Evolutionary conservation across 1,140 invertebrate genomes (phyloP), one percentile per base, ranked within the genome.

Genomic region (Zeugodacus cucurbitae): DNA sequence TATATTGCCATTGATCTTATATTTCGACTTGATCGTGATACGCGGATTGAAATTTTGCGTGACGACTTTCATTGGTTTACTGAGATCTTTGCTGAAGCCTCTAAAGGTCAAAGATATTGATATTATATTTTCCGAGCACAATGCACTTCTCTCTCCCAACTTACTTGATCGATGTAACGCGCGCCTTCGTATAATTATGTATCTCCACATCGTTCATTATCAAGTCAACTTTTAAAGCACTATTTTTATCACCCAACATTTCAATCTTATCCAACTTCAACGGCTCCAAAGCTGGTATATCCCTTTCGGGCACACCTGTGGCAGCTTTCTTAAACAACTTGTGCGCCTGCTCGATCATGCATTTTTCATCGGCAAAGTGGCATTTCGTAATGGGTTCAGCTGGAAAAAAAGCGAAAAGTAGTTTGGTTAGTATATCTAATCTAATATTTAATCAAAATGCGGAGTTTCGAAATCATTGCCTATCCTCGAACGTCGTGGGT

Each of bases 331-430:
- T 58, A 20, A 87, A 22, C 6, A 87, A 59, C 17, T 87, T 87
- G 22, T 57, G 37, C 11, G 11, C 54, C 57, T 87, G 86, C 17
- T 87, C 86, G 20, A 87, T 34, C 20, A 87, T 32, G 29, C 86
- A 87, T 64, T 87, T 87, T 26, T 87, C 86, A 22, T 87, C 86
- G 86, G 29, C 59, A 22, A 87, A 58, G 57, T 87, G 86, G n/a
- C 86, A 87, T 87, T 87, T 87, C 2, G 54, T 44, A 2, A 87
- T 34, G 54, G 86, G 86, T 14, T 29, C 54, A 22, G 86, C 86
- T 87, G 86, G 1, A 20, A 57, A 22, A 34, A 20, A 22, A n/a
- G 59, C 5, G 22, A 59, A 59, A 59, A 59, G 22, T 20, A 22
- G 58, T n/a, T n/a, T n/a, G n/a, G n/a, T n/a, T n/a, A n/a, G n/a